Evolutionary conservation across 2,888 invertebrate genomes (phyloP).

Genomic region (Morpho helenor): DNA sequence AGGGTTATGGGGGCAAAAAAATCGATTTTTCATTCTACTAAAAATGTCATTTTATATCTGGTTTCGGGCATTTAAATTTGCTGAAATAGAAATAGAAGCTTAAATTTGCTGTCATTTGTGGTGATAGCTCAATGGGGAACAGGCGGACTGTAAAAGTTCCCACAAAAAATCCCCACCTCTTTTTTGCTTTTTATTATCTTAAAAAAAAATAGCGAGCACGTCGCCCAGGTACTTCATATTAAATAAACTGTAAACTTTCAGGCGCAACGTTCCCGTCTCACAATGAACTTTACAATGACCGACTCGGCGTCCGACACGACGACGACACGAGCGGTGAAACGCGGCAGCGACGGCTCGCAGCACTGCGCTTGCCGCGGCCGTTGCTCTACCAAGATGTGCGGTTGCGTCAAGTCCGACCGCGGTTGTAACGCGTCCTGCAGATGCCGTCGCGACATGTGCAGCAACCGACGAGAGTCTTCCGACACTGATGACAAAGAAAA

Average conservation of each 20-base stretch:
- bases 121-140: no score
- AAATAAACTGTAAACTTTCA: constrained; percentile 26
- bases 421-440: constrained; percentile 73
- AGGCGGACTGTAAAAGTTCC: no score
- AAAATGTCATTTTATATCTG: no score
- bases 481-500: constrained; percentile 67
- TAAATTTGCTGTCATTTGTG: no score
- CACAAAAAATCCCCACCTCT: no score
- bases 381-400: constrained; percentile 79
- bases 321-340: constrained; percentile 55
- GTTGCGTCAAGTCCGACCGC: constrained; percentile 74
- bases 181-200: no score
- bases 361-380: constrained; percentile 81
- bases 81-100: no score
- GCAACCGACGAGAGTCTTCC: constrained; percentile 43
- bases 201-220: no score
- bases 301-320: constrained; percentile 25
- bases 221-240: no score
- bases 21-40: no score
- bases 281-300: constrained; percentile 59
- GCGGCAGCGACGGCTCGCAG: constrained; percentile 77
- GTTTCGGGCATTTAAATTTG: no score
- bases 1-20: no score
- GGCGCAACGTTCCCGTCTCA: constrained; percentile 60
- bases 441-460: constrained; percentile 69